Base-by-base conservation (phyloP, 2,113 vertebrate species). In the Pimephales promelas region DNA sequence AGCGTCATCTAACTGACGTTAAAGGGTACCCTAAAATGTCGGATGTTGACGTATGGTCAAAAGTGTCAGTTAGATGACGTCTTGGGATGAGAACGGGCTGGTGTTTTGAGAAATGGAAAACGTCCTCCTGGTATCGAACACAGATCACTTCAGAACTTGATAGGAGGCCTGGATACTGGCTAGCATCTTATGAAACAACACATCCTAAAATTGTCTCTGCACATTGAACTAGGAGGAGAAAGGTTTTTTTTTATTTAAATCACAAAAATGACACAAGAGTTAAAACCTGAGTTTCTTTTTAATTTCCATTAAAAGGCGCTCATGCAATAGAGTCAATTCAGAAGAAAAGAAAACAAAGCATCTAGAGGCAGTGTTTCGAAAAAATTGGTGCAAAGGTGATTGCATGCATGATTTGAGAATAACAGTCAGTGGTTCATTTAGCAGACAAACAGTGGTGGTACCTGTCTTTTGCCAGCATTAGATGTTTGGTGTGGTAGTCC, bases 401-500 rank as follows among this genome's bases (percentile, higher is more conserved):
- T n/a, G 49, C 16, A 34, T 54, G 2, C 16, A 28, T 75, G 28
- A 54, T 56, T 54, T 57, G 10, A 40, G 31, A 57, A 77, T 8
- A 59, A 40, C 10, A 36, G 20, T 36, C 26, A 16, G 18, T 70
- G 20, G 20, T 56, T 36, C 9, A 2, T 76, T 76, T 54, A 52
- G 47, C 26, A 31, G 72, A 75, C 20, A n/a, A 36, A 13, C 10
- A n/a, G 28, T 34, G 49, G 54, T 26, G 22, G 59, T 40, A 77
- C 75, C 34, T 57, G 31, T 64, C 40, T 11, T 47, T 26, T 79
- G 36, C 77, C 34, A 79, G 56, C 34, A 61, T 45, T 24, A 43
- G 54, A 61, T 40, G 16, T 52, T 85, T 71, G 45, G 77, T 81
- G 31, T 79, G 43, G 52, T 49, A 13, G 34, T 78, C 10, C 22